Evolutionary conservation across 2,888 invertebrate species (phyloP).

Genomic region (Cinara cedri): DNA sequence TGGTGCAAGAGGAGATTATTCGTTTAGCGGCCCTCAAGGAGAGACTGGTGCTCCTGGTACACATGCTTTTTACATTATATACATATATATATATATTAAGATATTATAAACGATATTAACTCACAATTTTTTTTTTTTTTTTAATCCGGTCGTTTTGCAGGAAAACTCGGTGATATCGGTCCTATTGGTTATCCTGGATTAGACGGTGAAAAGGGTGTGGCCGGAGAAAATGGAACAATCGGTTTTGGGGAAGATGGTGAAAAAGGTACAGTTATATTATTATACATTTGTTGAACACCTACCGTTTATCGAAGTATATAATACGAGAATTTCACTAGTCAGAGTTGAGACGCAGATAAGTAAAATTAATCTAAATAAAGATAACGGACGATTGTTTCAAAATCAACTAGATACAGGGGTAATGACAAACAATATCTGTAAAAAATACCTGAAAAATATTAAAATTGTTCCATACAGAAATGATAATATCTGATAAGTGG

Average conservation of each 20-base stretch:
- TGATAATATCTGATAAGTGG: too few species aligned
- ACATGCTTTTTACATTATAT: not conserved
- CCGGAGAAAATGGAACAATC: slow-evolving; percentile 34
- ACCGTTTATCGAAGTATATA: too few species aligned
- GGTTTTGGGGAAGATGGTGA: slow-evolving; percentile 8
- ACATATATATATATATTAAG: not conserved
- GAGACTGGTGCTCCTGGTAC: slow-evolving; percentile 67
- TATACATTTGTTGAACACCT: too few species aligned
- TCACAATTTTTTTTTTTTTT: not conserved
- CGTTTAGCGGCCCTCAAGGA: slow-evolving; percentile 71
- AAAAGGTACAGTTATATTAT: slow-evolving; percentile 37
- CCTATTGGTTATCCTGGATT: slow-evolving; percentile 8
- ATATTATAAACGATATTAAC: too few species aligned
- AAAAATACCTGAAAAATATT: too few species aligned
- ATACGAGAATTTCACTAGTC: too few species aligned
- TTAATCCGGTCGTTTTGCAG: not conserved
- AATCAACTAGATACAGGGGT: too few species aligned
- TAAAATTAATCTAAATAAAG: too few species aligned
- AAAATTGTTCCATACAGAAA: too few species aligned
- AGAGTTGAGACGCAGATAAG: too few species aligned
- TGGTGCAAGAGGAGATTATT: slow-evolving; percentile 67
- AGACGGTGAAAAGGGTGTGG: slow-evolving; percentile 30
- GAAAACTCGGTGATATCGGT: slow-evolving; percentile 20
- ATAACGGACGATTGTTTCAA: too few species aligned
- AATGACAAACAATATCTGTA: too few species aligned